Conservation (phyloP, 2,113 vertebrate genomes). For the Poeciliopsis prolifica region DNA sequence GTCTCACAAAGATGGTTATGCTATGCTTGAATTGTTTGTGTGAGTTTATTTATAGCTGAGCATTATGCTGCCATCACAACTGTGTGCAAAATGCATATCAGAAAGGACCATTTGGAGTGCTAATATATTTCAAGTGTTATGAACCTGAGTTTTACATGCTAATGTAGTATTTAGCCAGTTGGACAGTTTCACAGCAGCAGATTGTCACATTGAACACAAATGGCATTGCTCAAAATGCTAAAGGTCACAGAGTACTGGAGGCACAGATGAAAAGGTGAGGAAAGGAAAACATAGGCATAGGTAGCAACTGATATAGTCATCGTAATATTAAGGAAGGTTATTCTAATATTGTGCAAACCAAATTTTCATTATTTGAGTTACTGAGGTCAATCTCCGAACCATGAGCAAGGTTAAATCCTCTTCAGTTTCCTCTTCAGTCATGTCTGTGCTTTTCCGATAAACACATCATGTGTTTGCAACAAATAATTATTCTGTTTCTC, state of each 20-base stretch:
- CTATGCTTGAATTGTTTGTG: neutral
- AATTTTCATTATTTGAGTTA: constrained; percentile 43
- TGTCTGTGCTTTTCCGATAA: constrained; percentile 13
- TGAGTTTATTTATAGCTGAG: neutral
- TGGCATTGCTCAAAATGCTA: neutral
- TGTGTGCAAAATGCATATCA: neutral
- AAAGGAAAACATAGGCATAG: too few species aligned
- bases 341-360: too few species aligned
- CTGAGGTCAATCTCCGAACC: constrained; percentile 38
- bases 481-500: constrained; percentile 8
- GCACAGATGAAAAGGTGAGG: too few species aligned
- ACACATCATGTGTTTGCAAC: constrained; percentile 7
- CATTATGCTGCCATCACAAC: neutral
- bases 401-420: constrained; percentile 24
- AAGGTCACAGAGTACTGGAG: too few species aligned
- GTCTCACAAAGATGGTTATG: constrained; percentile 9
- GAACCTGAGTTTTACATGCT: neutral
- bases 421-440: constrained; percentile 3
- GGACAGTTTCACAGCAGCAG: neutral
- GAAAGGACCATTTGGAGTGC: neutral
- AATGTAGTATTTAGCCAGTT: neutral
- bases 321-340: too few species aligned
- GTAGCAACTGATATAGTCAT: too few species aligned
- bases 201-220: neutral
- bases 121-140: neutral